Conservation (phyloP, 2,797 vertebrate genomes). For the Sorex maritimensis region DNA sequence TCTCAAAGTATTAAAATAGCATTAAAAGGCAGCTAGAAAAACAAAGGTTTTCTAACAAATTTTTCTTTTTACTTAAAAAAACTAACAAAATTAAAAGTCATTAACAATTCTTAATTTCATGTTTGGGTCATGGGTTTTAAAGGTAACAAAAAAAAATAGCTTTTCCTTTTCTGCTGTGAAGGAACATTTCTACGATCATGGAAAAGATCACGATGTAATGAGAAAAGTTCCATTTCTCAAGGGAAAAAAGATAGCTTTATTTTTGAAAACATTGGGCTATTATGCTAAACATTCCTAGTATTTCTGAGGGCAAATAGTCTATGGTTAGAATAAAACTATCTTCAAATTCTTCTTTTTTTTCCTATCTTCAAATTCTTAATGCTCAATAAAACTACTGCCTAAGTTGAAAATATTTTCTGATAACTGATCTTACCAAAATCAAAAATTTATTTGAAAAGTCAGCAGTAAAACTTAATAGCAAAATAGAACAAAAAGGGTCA, state of each 20-base stretch:
- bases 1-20: constrained; percentile 63
- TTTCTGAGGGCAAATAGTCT: constrained; percentile 74
- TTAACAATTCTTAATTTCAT: constrained; percentile 53
- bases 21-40: constrained; percentile 43
- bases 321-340: constrained; percentile 84
- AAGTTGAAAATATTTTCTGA: constrained; percentile 84
- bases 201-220: constrained; percentile 76
- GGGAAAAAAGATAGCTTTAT: constrained; percentile 89
- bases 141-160: constrained; percentile 7
- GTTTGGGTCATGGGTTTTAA: neutral
- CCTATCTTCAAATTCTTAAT: constrained; percentile 79
- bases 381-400: constrained; percentile 85
- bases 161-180: constrained; percentile 64
- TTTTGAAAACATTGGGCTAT: constrained; percentile 88
- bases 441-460: constrained; percentile 77
- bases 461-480: constrained; percentile 69
- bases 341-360: constrained; percentile 66
- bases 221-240: constrained; percentile 86
- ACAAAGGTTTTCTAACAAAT: constrained; percentile 48
- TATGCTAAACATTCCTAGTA: constrained; percentile 89
- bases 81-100: constrained; percentile 60
- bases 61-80: constrained; percentile 64
- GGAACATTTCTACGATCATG: constrained; percentile 51
- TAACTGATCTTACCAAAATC: constrained; percentile 70
- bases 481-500: constrained; percentile 64